Evolutionary conservation across 1,140 invertebrate species (phyloP).

Genomic region (Semibalanus balanoides): DNA sequence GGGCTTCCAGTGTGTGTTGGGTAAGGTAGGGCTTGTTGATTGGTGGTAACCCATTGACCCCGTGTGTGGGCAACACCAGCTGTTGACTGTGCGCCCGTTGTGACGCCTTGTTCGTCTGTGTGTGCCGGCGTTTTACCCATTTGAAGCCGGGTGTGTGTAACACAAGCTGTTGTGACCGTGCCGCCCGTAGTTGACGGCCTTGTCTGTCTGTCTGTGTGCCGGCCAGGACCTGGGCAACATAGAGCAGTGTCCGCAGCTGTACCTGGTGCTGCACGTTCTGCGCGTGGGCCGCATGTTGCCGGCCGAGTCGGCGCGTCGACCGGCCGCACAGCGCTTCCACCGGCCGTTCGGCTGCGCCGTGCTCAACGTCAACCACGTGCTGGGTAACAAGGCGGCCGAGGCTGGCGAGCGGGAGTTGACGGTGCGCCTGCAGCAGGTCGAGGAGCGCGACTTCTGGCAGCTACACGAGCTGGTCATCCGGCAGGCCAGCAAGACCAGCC

Average conservation of each 20-base stretch:
- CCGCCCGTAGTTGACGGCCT: no score
- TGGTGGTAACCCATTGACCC: no score
- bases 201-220: no score
- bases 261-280: conserved; percentile 48
- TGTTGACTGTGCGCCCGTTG: no score
- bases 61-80: no score
- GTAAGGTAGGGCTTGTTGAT: no score
- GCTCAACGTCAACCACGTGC: conserved; percentile 30
- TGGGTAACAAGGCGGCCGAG: conserved; percentile 25
- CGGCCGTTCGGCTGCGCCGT: conserved; percentile 74
- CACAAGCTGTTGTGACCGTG: no score
- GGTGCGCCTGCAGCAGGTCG: conserved; percentile 61
- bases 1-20: no score
- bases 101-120: no score
- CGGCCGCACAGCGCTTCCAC: conserved; percentile 44
- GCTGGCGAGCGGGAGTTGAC: conserved; percentile 27
- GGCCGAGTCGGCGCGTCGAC: conserved; percentile 55
- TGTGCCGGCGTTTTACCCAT: no score
- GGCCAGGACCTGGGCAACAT: conserved; percentile 6
- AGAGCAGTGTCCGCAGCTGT: conserved; percentile 1
- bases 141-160: no score
- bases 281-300: conserved; percentile 72
- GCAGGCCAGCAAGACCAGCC: conserved; percentile 64
- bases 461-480: conserved; percentile 74
- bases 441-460: conserved; percentile 82